Base-by-base conservation (phyloP, 2,888 invertebrate genomes). In the Notodonta ziczac region DNA sequence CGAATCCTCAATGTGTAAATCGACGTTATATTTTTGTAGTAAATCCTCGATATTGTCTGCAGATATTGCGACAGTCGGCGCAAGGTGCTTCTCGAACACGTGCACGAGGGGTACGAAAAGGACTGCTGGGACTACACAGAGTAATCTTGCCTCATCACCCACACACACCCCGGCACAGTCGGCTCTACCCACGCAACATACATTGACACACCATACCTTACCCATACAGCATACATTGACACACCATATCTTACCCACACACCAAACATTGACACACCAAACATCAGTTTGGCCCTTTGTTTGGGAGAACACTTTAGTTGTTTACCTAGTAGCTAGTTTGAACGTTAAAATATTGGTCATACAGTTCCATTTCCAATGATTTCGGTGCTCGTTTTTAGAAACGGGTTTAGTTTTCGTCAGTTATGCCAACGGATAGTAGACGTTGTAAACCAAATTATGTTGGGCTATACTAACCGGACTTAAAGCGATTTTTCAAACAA, bases 61-160 rank as follows among this genome's bases (percentile, higher is more conserved):
- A 99, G 99, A 95, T 99, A 99, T 92, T 99, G 99, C 94, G 99
- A 99, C 93, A 98, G 97, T 89, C 96, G 99, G 82, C 96, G 99
- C 79, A 98, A 98, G 94, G 98, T 98, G 72, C 95, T 99, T 74
- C 94, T 99, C 82, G 98, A 98, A 88, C 99, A 99, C 90, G 99
- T 99, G 58, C 98, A 98, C 89, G 99, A 99, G 94, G 99, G 99
- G 69, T 99, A 99, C 89, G 99, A 99, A 90, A 98, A 98, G 94
- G 99, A 99, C 88, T 97, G 98, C 96, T 99, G 99, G 99, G 98
- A 97, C 84, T 98, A 98, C 90, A 97, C 97, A 93, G 97, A 98
- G 95, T 97, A 95, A 95, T 69, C 77, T 78, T 80, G 69, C 77
- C 78, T 40, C 56, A 59, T 56, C 50, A 40, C 39, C 12, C 54